phyloP scores from a whole-genome alignment of 1,140 invertebrate genomes.

The Pseudomyrmex cubaensis region DNA sequence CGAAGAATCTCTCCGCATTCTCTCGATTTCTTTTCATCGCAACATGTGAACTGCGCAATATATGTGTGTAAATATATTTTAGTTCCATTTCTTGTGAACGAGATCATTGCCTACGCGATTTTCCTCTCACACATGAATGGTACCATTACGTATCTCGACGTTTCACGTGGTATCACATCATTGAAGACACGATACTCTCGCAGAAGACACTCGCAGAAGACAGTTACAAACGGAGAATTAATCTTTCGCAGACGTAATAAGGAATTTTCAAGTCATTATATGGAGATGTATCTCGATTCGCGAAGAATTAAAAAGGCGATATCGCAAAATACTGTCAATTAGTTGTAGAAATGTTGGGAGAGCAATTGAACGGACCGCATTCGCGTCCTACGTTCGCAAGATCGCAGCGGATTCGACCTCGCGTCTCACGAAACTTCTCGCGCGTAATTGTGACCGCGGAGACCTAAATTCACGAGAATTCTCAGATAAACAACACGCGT shows the following conservation, averaged over 20 bases:
- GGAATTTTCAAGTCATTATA: slow-evolving; percentile 39
- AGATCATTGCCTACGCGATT: slow-evolving; percentile 22
- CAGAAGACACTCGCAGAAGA: not conserved
- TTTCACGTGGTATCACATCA: slow-evolving; percentile 7
- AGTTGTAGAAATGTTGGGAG: too few species aligned
- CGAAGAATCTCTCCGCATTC: not conserved
- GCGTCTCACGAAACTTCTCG: slow-evolving; percentile 37
- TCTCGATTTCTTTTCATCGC: not conserved
- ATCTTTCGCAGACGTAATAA: slow-evolving; percentile 36
- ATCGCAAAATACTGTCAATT: slow-evolving; percentile 7
- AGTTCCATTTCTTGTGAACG: slow-evolving; percentile 1
- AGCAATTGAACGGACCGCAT: not conserved
- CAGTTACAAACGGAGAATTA: slow-evolving; percentile 22
- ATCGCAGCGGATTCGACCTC: slow-evolving; percentile 48
- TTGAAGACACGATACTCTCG: not conserved
- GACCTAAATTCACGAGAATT: not conserved
- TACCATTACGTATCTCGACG: slow-evolving; percentile 1
- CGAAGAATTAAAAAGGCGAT: not conserved
- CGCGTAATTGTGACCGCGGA: slow-evolving; percentile 4
- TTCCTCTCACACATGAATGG: not conserved
- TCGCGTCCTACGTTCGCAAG: slow-evolving; percentile 32
- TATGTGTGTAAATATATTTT: slow-evolving; percentile 4
- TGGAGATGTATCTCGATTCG: slow-evolving; percentile 22
- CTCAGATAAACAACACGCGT: slow-evolving; percentile 57
- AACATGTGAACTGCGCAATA: not conserved